Percentiles rank a stretch among this genome's conserved stretches.
These are phyloP conservation scores for Spicauda simplicius DNA, from an alignment of 2,888 invertebrate genomes.

Conservation along the genomic window DNA sequence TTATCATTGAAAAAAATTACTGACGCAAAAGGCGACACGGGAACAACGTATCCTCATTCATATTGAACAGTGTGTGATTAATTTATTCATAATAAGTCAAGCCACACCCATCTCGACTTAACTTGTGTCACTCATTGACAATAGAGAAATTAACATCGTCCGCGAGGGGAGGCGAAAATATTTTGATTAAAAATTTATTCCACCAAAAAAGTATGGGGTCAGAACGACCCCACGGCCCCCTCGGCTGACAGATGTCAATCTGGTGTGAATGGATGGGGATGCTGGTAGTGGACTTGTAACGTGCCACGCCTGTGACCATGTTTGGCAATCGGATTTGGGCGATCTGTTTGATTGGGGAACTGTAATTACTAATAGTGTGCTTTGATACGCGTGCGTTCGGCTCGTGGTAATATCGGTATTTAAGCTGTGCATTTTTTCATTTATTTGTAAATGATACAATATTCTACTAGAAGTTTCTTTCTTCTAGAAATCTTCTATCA, in stretches of 20 bases:
- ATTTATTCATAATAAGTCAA: constrained; percentile 52
- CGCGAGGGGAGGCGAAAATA: constrained; percentile 68
- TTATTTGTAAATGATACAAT: too few relatives aligned
- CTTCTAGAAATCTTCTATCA: too few relatives aligned
- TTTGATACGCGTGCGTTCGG: not conserved
- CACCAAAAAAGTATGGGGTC: constrained; percentile 66
- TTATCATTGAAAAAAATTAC: not conserved
- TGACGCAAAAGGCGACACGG: constrained; percentile 1
- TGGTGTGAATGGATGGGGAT: constrained; percentile 57
- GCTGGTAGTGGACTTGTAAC: constrained; percentile 44
- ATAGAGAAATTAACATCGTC: constrained; percentile 70
- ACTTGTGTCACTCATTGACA: constrained; percentile 70
- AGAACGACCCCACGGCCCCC: constrained; percentile 50
- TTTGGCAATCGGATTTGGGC: constrained; percentile 32
- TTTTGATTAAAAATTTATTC: constrained; percentile 84
- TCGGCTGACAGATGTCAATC: constrained; percentile 79
- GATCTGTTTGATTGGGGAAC: constrained; percentile 32
- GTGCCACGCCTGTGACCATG: constrained; percentile 20
- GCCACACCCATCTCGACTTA: constrained; percentile 66
- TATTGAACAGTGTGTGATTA: constrained; percentile 35
- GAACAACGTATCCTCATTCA: constrained; percentile 7
- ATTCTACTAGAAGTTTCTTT: too few relatives aligned
- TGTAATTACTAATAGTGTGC: constrained; percentile 20
- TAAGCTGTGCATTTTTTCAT: too few relatives aligned
- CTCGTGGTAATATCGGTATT: too few relatives aligned